phyloP scores from a whole-genome alignment of 2,113 vertebrate species.

The Epinephelus lanceolatus region DNA sequence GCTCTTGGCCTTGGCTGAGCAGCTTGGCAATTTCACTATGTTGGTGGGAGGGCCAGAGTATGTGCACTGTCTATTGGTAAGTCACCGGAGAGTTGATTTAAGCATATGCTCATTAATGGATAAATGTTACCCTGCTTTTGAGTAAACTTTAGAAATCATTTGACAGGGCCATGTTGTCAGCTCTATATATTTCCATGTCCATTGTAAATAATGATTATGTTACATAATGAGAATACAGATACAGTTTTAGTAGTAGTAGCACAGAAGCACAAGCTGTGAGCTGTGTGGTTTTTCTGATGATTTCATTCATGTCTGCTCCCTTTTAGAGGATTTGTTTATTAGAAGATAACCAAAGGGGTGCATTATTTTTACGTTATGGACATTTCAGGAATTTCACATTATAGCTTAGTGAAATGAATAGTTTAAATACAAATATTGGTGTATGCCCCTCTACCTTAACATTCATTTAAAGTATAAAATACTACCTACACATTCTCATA shows the following conservation, averaged over 20 bases:
- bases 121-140: too few species aligned
- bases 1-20: conserved; percentile 91
- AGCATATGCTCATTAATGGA: neutral
- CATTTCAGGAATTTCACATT: too few species aligned
- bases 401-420: neutral
- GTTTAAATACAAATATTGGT: neutral
- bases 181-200: too few species aligned
- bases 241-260: too few species aligned
- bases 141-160: too few species aligned
- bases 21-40: conserved; percentile 93
- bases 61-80: conserved; percentile 92
- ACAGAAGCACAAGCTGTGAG: too few species aligned
- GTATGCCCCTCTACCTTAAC: too few species aligned
- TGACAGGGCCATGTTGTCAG: too few species aligned
- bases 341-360: neutral
- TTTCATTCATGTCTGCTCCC: neutral
- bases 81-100: neutral
- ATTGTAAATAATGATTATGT: too few species aligned
- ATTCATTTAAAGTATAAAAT: neutral
- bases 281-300: neutral
- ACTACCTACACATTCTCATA: neutral
- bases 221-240: too few species aligned
- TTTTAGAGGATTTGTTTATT: neutral
- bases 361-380: neutral
- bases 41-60: conserved; percentile 93